Evolutionary conservation across 2,888 invertebrate genomes (phyloP), one percentile per base, ranked within the genome.

Genomic region (Agrotis ipsilon): DNA sequence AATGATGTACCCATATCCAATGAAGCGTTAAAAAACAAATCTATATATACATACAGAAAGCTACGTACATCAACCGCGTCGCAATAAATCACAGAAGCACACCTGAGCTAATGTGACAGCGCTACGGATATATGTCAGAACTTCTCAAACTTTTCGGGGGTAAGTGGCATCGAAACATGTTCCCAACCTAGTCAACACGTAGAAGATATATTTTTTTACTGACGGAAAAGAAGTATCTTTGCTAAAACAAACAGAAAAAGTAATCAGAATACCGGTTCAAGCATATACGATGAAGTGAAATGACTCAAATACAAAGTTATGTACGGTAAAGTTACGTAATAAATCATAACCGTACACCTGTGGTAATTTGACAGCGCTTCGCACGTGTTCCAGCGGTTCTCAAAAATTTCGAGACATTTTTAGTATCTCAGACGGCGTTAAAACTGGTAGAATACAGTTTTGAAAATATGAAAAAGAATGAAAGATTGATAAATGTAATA

Each of bases 341-440:
- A 54, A 51, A 54, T 75, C 39, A 68, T 24, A 27, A 24, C 2
- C n/a, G 52, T n/a, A 24, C 61, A 80, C 68, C 80, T 80, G 80
- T 49, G 52, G 45, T 61, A 62, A 75, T 51, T 58, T 18, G 58
- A 68, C 76, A 68, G 57, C 3, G 4, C 6, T 21, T 32, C 39
- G 24, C n/a, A 75, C 54, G 57, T 66, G 32, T 52, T 13, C 2
- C 54, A 57, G 13, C 13, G 32, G 6, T 55, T 51, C 45, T 21
- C 66, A 65, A 78, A 67, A 27, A 39, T 60, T 69, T 52, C 0
- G n/a, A 19, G 1, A 52, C 54, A 39, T 39, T 39, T 39, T 39
- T 39, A 39, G 9, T 39, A 39, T 39, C 39, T 9, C 11, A 11
- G 11, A 39, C 1, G 11, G 11, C 1, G 9, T 39, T 39, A 39